A percentile compares a stretch with the other conserved stretches of the same genome.
Conservation (phyloP, 2,797 vertebrate genomes). For the Anableps anableps region DNA sequence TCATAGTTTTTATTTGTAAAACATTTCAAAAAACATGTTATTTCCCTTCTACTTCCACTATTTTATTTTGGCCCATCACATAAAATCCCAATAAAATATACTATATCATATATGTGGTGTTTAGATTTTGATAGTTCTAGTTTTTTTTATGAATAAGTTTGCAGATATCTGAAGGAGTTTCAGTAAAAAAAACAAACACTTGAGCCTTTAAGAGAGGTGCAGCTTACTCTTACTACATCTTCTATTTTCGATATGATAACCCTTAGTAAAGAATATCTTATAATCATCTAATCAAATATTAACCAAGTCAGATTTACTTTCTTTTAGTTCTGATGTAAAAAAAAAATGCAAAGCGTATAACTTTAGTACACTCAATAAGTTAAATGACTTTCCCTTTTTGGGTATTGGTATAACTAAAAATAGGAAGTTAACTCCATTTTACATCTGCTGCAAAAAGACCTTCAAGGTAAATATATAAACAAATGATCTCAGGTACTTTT, state of each 20-base stretch:
- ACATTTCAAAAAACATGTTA: not conserved
- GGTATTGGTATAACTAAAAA: constrained; percentile 15
- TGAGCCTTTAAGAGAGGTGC: not conserved
- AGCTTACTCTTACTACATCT: constrained; percentile 16
- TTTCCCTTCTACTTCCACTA: too few relatives aligned
- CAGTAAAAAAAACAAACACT: not conserved
- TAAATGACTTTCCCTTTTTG: not conserved
- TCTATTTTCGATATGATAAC: constrained; percentile 16
- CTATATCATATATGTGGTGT: not conserved
- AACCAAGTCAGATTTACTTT: constrained; percentile 20
- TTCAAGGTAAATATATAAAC: not conserved
- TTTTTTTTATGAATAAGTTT: constrained; percentile 2
- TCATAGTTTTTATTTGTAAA: not conserved
- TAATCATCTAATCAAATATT: constrained; percentile 34
- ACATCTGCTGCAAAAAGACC: not conserved
- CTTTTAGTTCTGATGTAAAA: constrained; percentile 15
- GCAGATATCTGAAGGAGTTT: constrained; percentile 10
- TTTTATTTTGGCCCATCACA: not conserved
- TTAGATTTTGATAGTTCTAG: not conserved
- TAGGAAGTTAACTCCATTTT: constrained; percentile 1
- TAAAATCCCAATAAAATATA: not conserved
- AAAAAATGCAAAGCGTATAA: constrained; percentile 3
- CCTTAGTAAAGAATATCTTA: constrained; percentile 1
- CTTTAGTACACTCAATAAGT: constrained; percentile 9
- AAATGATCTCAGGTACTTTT: not conserved